Percentiles rank a stretch among this genome's conserved stretches.
phyloP scores from a whole-genome alignment of 2,888 invertebrate genomes.

The Labia minor region DNA sequence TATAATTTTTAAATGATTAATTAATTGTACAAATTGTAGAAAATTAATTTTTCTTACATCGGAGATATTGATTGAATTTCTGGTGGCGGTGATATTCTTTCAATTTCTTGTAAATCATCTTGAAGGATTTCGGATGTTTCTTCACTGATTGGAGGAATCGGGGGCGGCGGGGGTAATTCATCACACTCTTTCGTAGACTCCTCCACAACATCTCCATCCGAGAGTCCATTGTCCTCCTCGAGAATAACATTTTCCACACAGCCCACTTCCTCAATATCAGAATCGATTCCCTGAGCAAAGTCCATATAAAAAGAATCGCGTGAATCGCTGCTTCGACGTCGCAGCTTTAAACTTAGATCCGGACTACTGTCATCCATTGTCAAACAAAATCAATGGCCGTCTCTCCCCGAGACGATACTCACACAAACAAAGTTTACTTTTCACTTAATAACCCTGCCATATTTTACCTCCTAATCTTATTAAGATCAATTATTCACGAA shows the following conservation, averaged over 20 bases:
- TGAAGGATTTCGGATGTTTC: background rate
- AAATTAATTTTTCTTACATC: too few relatives aligned
- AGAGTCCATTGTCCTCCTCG: slow-evolving; percentile 15
- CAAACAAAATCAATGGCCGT: slow-evolving; percentile 19
- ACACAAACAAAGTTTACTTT: too few relatives aligned
- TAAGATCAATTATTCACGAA: too few relatives aligned
- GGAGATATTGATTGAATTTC: background rate
- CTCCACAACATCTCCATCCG: slow-evolving; percentile 22
- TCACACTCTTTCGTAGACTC: slow-evolving; percentile 27
- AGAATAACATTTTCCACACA: background rate
- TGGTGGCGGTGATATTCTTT: background rate
- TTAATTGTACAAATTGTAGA: too few relatives aligned
- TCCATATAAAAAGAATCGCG: slow-evolving; percentile 84
- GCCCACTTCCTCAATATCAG: slow-evolving; percentile 65
- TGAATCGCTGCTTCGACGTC: slow-evolving; percentile 76
- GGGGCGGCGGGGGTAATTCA: slow-evolving; percentile 32
- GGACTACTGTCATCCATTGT: slow-evolving; percentile 67
- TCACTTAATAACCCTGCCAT: background rate
- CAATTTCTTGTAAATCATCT: background rate
- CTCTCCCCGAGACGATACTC: background rate
- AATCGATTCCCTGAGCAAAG: slow-evolving; percentile 78
- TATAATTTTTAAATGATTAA: background rate
- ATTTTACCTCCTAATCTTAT: background rate
- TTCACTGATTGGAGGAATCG: background rate
- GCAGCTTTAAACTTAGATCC: slow-evolving; percentile 71